phyloP scores from a whole-genome alignment of 1,140 invertebrate genomes.

The Hormaphis cornu region DNA sequence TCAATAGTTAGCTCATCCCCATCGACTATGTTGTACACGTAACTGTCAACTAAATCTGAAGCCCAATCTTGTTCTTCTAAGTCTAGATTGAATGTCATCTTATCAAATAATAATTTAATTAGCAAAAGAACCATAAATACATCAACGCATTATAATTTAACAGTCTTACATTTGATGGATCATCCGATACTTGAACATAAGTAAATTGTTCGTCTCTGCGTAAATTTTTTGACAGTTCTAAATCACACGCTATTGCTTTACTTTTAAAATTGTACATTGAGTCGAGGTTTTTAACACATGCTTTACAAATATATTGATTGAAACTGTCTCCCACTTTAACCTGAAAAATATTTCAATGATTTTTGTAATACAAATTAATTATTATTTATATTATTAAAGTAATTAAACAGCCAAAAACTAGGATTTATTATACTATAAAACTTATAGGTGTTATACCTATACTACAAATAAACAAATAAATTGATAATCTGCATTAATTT shows the following conservation, averaged over 20 bases:
- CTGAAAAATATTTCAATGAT: not conserved
- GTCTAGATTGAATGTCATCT: constrained; percentile 14
- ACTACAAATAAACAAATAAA: too few relatives aligned
- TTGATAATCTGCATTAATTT: too few relatives aligned
- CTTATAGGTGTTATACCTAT: too few relatives aligned
- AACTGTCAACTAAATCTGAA: not conserved
- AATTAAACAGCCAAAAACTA: too few relatives aligned
- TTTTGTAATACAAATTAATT: too few relatives aligned
- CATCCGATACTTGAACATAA: constrained; percentile 12
- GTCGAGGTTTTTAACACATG: not conserved
- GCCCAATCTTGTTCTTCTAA: constrained; percentile 1
- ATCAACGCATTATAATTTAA: not conserved
- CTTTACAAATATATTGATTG: constrained; percentile 7
- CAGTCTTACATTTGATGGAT: constrained; percentile 22
- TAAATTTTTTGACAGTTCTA: constrained; percentile 3
- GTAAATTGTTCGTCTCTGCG: not conserved
- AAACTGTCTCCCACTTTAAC: not conserved
- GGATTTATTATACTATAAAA: too few relatives aligned
- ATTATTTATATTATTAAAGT: too few relatives aligned
- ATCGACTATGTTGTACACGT: constrained; percentile 12
- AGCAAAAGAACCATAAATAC: not conserved
- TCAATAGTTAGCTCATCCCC: constrained; percentile 9
- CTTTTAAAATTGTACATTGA: constrained; percentile 10
- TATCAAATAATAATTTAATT: not conserved
- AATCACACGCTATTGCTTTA: constrained; percentile 19